phyloP scores from a whole-genome alignment of 2,888 invertebrate genomes.

The Patella depressa region DNA sequence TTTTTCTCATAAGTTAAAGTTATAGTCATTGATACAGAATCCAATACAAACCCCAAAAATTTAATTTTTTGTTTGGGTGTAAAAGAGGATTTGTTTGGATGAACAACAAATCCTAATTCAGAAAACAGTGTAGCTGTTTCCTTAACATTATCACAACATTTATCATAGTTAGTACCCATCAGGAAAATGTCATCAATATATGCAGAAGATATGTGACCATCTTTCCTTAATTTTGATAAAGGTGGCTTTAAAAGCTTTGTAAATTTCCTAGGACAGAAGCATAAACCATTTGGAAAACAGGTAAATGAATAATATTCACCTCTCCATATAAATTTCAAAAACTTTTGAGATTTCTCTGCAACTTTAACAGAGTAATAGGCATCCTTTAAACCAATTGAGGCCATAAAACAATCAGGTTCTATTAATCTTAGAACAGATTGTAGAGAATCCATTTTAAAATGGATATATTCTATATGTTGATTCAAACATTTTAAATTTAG shows the following conservation, averaged over 20 bases:
- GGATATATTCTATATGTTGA: conserved; percentile 15
- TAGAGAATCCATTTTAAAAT: conserved; percentile 27
- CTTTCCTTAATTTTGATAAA: not conserved
- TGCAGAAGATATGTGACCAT: not conserved
- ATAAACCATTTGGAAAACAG: conserved; percentile 20
- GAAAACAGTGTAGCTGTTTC: conserved; percentile 6
- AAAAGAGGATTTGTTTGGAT: conserved; percentile 13
- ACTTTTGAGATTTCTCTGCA: conserved; percentile 8
- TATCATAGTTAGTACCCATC: not conserved
- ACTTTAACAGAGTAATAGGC: conserved; percentile 27
- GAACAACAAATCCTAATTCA: conserved; percentile 9
- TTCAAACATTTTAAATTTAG: conserved; percentile 28
- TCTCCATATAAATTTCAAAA: conserved; percentile 24
- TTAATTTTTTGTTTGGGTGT: not conserved
- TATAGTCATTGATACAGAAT: no score
- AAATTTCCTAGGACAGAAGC: not conserved
- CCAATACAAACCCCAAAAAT: not conserved
- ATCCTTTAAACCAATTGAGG: conserved; percentile 23
- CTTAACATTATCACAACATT: conserved; percentile 1
- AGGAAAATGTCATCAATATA: conserved; percentile 22
- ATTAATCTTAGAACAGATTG: conserved; percentile 19
- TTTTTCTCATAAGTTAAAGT: no score
- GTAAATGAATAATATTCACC: conserved; percentile 21
- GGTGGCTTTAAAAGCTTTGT: conserved; percentile 1
- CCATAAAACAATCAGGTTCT: conserved; percentile 17